phyloP scores from a whole-genome alignment of 1,140 invertebrate genomes.

The Nomia melanderi region DNA sequence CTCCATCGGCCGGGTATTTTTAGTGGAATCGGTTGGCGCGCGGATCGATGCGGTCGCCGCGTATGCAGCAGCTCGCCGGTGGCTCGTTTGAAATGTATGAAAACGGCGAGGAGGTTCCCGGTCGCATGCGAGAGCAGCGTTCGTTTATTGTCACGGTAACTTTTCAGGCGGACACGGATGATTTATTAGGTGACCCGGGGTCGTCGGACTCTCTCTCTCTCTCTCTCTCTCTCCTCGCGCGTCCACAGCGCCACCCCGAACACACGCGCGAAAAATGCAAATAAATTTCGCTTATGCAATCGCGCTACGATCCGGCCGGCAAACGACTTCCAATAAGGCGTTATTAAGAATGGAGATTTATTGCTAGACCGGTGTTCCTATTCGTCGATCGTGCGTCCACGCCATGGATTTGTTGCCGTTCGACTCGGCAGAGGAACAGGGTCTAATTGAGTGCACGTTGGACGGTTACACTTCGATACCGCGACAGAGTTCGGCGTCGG shows the following conservation, averaged over 20 bases:
- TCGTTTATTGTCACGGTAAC: not conserved
- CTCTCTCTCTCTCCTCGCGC: not conserved
- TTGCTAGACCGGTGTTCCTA: not conserved
- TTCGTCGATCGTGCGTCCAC: not conserved
- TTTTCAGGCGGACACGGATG: conserved; percentile 4
- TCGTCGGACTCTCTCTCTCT: not conserved
- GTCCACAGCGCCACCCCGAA: no score
- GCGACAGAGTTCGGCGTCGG: no score
- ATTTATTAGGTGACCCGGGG: conserved; percentile 18
- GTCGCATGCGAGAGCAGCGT: not conserved
- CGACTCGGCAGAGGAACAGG: no score
- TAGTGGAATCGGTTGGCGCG: no score
- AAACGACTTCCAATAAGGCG: conserved; percentile 3
- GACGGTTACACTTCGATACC: not conserved
- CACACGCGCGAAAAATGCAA: not conserved
- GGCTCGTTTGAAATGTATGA: not conserved
- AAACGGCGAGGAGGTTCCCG: not conserved
- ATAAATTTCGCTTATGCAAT: conserved; percentile 1
- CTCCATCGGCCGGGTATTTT: no score
- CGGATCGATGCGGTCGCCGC: not conserved
- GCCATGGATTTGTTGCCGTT: not conserved
- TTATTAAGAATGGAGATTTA: conserved; percentile 22
- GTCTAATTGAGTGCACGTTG: not conserved
- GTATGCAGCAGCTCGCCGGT: no score
- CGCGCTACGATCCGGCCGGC: not conserved